These are phyloP conservation scores for Alligator mississippiensis DNA, from an alignment of 2,113 vertebrate genomes.

Conservation along the genomic window DNA sequence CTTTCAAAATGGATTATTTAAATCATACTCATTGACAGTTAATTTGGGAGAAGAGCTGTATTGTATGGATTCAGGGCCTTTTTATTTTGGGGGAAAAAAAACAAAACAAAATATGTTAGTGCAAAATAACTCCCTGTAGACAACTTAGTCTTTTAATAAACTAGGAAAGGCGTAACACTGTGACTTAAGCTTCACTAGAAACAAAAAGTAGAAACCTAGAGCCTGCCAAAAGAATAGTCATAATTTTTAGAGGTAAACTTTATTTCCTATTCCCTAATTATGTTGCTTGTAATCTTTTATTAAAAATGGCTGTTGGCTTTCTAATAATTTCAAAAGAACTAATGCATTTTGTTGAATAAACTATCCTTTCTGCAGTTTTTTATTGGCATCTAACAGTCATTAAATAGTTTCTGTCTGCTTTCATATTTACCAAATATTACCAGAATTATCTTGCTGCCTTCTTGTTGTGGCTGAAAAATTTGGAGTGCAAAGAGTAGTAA, in stretches of 20 bases:
- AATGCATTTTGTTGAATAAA: too few species aligned
- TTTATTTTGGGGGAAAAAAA: neutral
- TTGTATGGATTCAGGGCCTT: neutral
- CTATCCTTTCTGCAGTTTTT: too few species aligned
- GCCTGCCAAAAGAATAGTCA: neutral
- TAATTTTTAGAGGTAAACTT: neutral
- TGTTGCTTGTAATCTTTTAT: too few species aligned
- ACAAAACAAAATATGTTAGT: neutral
- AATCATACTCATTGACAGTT: neutral
- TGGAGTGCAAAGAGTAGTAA: fast-evolving
- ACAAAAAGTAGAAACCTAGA: neutral
- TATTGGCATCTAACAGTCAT: too few species aligned
- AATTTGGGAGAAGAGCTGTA: neutral
- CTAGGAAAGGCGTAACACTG: neutral
- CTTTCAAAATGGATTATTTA: neutral
- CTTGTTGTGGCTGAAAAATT: neutral
- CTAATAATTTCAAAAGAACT: too few species aligned
- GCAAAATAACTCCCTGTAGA: neutral
- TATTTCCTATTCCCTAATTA: neutral
- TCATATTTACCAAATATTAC: too few species aligned
- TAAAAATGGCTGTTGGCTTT: too few species aligned
- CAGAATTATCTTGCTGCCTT: neutral
- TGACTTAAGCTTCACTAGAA: neutral
- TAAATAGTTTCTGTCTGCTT: too few species aligned
- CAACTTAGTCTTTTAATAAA: neutral